These are phyloP conservation scores for Crocallis elinguaria DNA, from an alignment of 2,888 invertebrate genomes.

Conservation along the genomic window DNA sequence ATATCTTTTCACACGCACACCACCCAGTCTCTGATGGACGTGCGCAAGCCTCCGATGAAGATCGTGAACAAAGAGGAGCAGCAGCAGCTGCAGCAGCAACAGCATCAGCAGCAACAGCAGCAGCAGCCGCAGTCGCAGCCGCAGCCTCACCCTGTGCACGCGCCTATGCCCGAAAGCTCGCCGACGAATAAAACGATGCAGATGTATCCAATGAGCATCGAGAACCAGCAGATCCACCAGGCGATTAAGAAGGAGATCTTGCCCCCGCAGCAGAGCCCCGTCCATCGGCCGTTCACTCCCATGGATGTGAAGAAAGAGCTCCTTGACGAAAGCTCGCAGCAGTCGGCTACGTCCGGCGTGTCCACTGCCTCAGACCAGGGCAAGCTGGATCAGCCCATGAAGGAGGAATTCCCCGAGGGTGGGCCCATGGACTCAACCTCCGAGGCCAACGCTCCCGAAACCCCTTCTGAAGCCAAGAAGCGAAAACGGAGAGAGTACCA, in stretches of 20 bases:
- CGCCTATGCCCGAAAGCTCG: conserved; percentile 68
- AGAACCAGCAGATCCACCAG: conserved; percentile 72
- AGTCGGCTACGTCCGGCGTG: conserved; percentile 84
- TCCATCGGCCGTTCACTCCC: conserved; percentile 83
- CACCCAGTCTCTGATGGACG: conserved; percentile 80
- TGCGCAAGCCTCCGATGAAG: conserved; percentile 73
- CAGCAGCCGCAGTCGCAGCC: too few relatives aligned
- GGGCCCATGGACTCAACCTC: conserved; percentile 72
- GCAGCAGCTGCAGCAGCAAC: too few relatives aligned
- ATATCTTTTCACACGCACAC: conserved; percentile 68
- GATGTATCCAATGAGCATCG: conserved; percentile 71
- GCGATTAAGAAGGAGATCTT: conserved; percentile 84
- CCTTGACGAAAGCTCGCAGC: conserved; percentile 88
- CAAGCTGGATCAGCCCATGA: conserved; percentile 82
- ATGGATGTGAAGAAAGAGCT: conserved; percentile 90
- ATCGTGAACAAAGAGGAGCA: conserved; percentile 75
- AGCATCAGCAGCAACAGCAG: too few relatives aligned
- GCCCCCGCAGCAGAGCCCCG: conserved; percentile 79
- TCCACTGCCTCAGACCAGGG: conserved; percentile 86
- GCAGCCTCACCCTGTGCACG: conserved; percentile 28
- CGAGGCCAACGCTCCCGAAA: conserved; percentile 73
- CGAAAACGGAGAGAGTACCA: conserved; percentile 91
- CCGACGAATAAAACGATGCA: conserved; percentile 74
- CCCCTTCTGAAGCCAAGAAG: conserved; percentile 86
- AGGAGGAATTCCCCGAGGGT: conserved; percentile 85